Conservation (phyloP, 1,140 invertebrate species). For the Zaprionus davidi region DNA sequence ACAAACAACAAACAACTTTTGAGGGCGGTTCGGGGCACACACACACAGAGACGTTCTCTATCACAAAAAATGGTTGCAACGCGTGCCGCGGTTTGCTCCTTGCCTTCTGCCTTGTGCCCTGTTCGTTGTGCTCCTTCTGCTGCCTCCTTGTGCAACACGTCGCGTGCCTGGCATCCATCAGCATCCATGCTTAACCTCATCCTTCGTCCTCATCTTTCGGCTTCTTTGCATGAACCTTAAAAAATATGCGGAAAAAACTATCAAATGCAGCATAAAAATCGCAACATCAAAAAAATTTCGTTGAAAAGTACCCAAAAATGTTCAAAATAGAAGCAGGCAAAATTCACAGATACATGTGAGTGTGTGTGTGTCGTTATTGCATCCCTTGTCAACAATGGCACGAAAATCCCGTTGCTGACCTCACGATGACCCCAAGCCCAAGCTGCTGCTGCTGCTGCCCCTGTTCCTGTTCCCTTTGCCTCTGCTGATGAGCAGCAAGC, state of each 20-base stretch:
- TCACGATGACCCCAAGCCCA: slow-evolving; percentile 77
- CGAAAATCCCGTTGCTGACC: slow-evolving; percentile 82
- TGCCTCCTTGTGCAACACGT: slow-evolving; percentile 36
- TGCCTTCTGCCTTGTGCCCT: not conserved
- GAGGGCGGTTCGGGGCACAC: slow-evolving; percentile 32
- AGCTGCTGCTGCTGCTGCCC: slow-evolving; percentile 46
- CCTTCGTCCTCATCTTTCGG: slow-evolving; percentile 11
- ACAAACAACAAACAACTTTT: slow-evolving; percentile 22
- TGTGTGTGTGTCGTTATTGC: slow-evolving; percentile 49
- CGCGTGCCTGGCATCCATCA: slow-evolving; percentile 62
- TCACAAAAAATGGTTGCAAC: slow-evolving; percentile 53
- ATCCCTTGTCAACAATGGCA: slow-evolving; percentile 82
- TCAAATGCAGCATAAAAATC: slow-evolving; percentile 49
- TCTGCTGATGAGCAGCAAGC: slow-evolving; percentile 10
- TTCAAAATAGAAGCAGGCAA: slow-evolving; percentile 52
- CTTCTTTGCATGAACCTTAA: slow-evolving; percentile 58
- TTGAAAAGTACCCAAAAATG: slow-evolving; percentile 59
- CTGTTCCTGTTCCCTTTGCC: slow-evolving; percentile 26
- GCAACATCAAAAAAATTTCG: slow-evolving; percentile 50
- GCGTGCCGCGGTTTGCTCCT: slow-evolving; percentile 50
- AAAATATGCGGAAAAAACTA: slow-evolving; percentile 53
- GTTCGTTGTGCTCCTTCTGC: slow-evolving; percentile 4
- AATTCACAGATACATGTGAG: slow-evolving; percentile 17
- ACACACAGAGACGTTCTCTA: not conserved
- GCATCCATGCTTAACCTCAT: slow-evolving; percentile 55